Evolutionary conservation across 2,797 vertebrate species (phyloP), one percentile per base, ranked within the genome.

Genomic region (Danio choprae): DNA sequence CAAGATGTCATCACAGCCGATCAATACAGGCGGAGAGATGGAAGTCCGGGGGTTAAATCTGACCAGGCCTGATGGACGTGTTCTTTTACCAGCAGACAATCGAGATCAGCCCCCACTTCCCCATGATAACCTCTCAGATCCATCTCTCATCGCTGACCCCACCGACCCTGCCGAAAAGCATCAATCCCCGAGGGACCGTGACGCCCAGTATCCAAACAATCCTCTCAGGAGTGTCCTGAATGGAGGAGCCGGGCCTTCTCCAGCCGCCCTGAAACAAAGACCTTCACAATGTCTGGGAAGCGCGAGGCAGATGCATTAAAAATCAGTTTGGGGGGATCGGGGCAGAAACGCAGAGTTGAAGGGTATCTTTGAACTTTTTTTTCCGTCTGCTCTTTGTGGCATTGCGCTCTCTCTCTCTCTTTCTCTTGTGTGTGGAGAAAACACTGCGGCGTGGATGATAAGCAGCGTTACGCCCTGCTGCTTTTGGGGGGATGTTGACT

Each of bases 1-100:
- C 92, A 93, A 90, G 89, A 87, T 90, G 92, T 93, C 92, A 92
- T 86, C 85, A 80, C 68, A 22, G 79, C 63, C 65, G 44, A 79
- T 85, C 84, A 85, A 85, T 85, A 79, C 46, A 1, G 48, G 58
- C n/a, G 74, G 59, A 55, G 40, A 69, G 65, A 48, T 71, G 69
- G 56, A 50, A 72, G 60, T 67, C 69, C 20, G 71, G 56, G 67
- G 81, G 69, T 73, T 70, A 82, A 74, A 70, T 59, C 77, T 69
- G 80, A 74, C 64, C 59, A 69, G 22, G 59, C 18, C 60, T 83
- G 81, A 86, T 80, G 68, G 83, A 86, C 76, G 56, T 80, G 48
- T 74, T 81, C 83, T 86, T 81, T 86, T 81, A 84, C 82, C 76
- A 83, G 72, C 72, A 81, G 60, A 84, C 81, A 83, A 83, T 83